Evolutionary conservation across 1,140 invertebrate species (phyloP), one percentile per base, ranked within the genome.

Genomic region (Dendrolimus kikuchii): DNA sequence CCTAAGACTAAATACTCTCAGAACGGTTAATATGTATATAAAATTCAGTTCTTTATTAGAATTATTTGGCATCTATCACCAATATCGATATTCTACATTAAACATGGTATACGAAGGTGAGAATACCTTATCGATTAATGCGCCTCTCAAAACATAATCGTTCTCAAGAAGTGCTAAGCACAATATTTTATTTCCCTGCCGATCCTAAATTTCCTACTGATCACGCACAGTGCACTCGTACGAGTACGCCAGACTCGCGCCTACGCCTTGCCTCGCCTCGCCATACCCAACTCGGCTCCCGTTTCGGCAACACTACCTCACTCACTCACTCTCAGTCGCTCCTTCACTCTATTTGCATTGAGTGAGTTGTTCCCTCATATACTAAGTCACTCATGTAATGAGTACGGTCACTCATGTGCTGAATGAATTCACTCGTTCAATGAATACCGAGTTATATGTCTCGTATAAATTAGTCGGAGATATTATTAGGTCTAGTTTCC

Each of bases 31-130:
- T 57, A 83, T 80, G 78, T 84, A 86, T 87, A 87, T 79, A 87
- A 86, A 87, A 87, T 86, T 88, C 87, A 88, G 87, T 88, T 88
- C 87, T 88, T 88, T 87, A 87, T 81, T 82, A 87, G 79, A 78
- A 85, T 87, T 84, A 84, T 82, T 86, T 83, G 83, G 85, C 81
- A 82, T 81, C 74, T 79, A 83, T 85, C 80, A 80, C 82, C 81
- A 86, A 76, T 72, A 74, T 76, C 70, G 71, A 72, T 77, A 79
- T 57, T 73, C 74, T 84, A 83, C 78, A 64, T 74, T 77, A 72
- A 80, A 77, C 70, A 79, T 77, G 77, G 77, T 84, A 77, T 73
- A 82, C 77, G 72, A 73, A 81, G 74, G 77, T 79, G 81, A 75
- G 59, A 79, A 77, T 77, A 80, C 77, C 76, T 76, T 72, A 75